A percentile compares a stretch with the other conserved stretches of the same genome.
These are phyloP conservation scores for Acanthopagrus latus DNA, from an alignment of 2,797 vertebrate species.

Conservation along the genomic window DNA sequence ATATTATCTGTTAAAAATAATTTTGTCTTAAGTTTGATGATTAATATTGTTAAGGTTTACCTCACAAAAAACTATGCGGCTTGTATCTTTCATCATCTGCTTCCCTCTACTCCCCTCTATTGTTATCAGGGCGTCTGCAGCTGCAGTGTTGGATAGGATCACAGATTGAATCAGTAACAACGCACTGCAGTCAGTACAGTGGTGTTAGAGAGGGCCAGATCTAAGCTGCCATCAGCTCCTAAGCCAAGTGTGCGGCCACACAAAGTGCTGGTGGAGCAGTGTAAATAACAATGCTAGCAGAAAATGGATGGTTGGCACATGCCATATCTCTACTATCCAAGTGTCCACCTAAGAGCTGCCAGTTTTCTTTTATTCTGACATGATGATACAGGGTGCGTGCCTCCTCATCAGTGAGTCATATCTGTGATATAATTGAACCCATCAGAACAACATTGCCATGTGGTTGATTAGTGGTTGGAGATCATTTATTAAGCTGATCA, in stretches of 20 bases:
- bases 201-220: conserved; percentile 44
- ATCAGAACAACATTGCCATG: conserved; percentile 3
- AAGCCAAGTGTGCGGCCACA: conserved; percentile 29
- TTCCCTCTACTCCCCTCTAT: conserved; percentile 17
- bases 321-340: conserved; percentile 9
- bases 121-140: conserved; percentile 46
- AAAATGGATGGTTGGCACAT: conserved; percentile 21
- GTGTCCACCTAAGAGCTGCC: conserved; percentile 3
- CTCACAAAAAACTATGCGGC: conserved; percentile 1
- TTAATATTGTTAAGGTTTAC: conserved; percentile 32
- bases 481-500: background rate
- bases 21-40: background rate
- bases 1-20: conserved; percentile 8
- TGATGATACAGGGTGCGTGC: conserved; percentile 3
- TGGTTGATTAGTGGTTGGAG: background rate
- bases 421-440: conserved; percentile 8
- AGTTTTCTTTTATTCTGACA: conserved; percentile 22
- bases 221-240: conserved; percentile 42
- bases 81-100: conserved; percentile 11
- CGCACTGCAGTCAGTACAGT: conserved; percentile 52
- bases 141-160: conserved; percentile 60
- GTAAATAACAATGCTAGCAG: conserved; percentile 14
- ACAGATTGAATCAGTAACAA: conserved; percentile 66
- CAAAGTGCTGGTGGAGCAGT: conserved; percentile 18
- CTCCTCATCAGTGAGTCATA: conserved; percentile 12